Percentiles rank a stretch among this genome's conserved stretches.
Conservation (phyloP, 1,140 invertebrate genomes). For the Drosophila ambigua region DNA sequence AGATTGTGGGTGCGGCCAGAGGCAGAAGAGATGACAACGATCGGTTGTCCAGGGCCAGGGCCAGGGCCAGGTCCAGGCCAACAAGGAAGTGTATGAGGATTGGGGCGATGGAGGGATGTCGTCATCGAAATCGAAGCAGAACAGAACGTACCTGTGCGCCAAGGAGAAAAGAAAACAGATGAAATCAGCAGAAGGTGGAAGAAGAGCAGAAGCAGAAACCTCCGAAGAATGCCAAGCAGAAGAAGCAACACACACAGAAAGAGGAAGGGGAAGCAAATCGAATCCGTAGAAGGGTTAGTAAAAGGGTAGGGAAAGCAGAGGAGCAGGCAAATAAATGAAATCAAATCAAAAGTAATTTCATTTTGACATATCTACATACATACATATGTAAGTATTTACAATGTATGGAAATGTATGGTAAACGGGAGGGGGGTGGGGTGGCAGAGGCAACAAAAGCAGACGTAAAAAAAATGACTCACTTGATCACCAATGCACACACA, state of each 20-base stretch:
- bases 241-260: background rate
- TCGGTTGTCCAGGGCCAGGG: no score
- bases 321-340: conserved; percentile 61
- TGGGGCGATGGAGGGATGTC: no score
- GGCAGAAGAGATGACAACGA: conserved; percentile 1
- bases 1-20: conserved; percentile 37
- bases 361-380: background rate
- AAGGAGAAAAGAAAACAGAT: no score
- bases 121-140: no score
- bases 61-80: conserved; percentile 4
- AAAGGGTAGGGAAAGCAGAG: conserved; percentile 34
- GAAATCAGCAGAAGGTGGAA: background rate
- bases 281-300: conserved; percentile 9
- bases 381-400: background rate
- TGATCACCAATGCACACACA: conserved; percentile 64
- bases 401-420: no score
- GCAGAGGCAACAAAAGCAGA: conserved; percentile 3
- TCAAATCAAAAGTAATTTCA: conserved; percentile 69
- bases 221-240: background rate
- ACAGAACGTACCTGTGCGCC: no score
- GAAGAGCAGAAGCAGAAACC: conserved; percentile 1
- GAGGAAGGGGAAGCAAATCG: conserved; percentile 12
- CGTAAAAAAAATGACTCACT: conserved; percentile 74
- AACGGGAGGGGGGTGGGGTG: background rate
- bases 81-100: no score